Evolutionary conservation across 2,888 invertebrate species (phyloP).

Genomic region (Pachydiplax longipennis): DNA sequence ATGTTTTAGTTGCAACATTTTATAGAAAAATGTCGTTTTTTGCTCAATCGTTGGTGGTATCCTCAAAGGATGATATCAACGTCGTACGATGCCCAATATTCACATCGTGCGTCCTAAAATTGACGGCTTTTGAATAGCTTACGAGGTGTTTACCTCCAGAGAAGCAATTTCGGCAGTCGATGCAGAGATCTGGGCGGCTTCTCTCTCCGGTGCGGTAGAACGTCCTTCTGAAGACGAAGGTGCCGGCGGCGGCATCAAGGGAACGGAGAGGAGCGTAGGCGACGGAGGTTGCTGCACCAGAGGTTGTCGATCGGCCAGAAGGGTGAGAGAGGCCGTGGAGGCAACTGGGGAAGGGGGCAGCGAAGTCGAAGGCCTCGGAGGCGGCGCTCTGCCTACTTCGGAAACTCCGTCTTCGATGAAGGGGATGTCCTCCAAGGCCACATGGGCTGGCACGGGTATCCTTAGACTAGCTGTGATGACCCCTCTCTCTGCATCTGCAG

Average conservation of each 20-base stretch:
- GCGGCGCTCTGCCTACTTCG: constrained; percentile 50
- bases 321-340: constrained; percentile 64
- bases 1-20: too few species aligned
- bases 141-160: not conserved
- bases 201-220: not conserved
- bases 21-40: too few species aligned
- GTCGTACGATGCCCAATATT: too few species aligned
- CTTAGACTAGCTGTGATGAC: constrained; percentile 83
- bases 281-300: not conserved
- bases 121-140: too few species aligned
- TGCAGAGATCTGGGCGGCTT: not conserved
- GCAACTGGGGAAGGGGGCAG: constrained; percentile 68
- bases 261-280: not conserved
- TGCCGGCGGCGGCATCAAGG: not conserved
- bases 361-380: constrained; percentile 61
- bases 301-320: constrained; percentile 45
- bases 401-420: constrained; percentile 67
- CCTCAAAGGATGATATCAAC: too few species aligned
- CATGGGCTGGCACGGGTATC: constrained; percentile 69
- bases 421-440: constrained; percentile 72
- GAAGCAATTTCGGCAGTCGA: not conserved
- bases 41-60: too few species aligned
- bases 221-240: not conserved
- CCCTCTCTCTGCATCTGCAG: constrained; percentile 60
- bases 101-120: too few species aligned